phyloP scores from a whole-genome alignment of 2,888 invertebrate genomes.

The Nephrotoma flavescens region DNA sequence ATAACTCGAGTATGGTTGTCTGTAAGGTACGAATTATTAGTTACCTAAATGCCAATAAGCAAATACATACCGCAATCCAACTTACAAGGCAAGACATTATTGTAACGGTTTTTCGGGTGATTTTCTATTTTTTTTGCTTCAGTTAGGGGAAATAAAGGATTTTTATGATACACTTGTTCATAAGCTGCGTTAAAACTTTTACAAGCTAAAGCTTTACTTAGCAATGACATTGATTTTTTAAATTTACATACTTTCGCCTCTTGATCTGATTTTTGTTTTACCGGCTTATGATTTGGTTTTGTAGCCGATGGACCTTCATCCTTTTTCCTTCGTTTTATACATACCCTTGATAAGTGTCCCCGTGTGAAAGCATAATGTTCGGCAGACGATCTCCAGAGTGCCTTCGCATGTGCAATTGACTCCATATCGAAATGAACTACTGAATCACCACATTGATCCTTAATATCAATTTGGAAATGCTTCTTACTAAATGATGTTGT shows the following conservation, averaged over 20 bases:
- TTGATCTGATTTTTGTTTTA: too few relatives aligned
- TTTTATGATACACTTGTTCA: conserved; percentile 78
- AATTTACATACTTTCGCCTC: conserved; percentile 8
- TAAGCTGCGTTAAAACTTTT: conserved; percentile 88
- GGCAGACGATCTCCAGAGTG: conserved; percentile 94
- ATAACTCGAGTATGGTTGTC: conserved; percentile 91
- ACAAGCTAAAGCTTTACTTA: conserved; percentile 79
- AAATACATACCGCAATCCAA: conserved; percentile 15
- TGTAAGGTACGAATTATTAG: conserved; percentile 23
- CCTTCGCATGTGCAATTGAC: conserved; percentile 85
- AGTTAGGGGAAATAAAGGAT: conserved; percentile 71
- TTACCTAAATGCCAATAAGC: not conserved
- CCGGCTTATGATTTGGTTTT: conserved; percentile 7
- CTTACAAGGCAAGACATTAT: conserved; percentile 89
- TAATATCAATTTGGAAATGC: conserved; percentile 91
- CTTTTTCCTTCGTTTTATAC: conserved; percentile 69
- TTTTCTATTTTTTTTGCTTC: conserved; percentile 73
- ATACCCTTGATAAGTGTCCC: conserved; percentile 80
- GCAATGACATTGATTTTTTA: conserved; percentile 65
- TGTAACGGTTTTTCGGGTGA: conserved; percentile 83
- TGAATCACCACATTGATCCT: conserved; percentile 85
- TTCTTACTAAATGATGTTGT: conserved; percentile 98
- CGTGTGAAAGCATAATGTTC: conserved; percentile 95
- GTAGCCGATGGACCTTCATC: conserved; percentile 25
- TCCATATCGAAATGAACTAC: conserved; percentile 90